Evolutionary conservation across 2,888 invertebrate genomes (phyloP).

Genomic region (Mesorhabditis spiculigera): DNA sequence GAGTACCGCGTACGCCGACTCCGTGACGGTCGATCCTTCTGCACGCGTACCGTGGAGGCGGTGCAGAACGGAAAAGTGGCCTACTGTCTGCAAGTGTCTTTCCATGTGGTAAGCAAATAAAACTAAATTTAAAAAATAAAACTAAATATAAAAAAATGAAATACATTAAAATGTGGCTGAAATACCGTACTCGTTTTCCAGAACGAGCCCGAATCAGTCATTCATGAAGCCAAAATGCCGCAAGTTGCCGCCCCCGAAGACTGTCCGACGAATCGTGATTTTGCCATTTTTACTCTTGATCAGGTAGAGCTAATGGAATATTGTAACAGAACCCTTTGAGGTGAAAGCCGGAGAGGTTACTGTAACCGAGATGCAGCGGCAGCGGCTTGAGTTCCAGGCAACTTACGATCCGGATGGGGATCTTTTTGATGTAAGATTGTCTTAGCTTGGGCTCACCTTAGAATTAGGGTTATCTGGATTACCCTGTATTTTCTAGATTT

Average conservation of each 20-base stretch:
- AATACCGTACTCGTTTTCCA: conserved; percentile 3
- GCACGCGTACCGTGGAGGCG: conserved; percentile 58
- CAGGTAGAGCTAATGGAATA: not conserved
- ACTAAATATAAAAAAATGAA: too few species aligned
- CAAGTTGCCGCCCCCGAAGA: conserved; percentile 31
- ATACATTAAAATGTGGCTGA: not conserved
- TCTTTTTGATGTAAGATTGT: conserved; percentile 23
- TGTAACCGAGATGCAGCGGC: conserved; percentile 14
- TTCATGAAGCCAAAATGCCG: conserved; percentile 37
- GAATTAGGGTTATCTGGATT: too few species aligned
- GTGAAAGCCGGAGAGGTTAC: not conserved
- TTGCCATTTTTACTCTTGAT: not conserved
- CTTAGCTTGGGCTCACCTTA: too few species aligned
- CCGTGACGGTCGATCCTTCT: conserved; percentile 59
- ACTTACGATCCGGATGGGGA: conserved; percentile 22
- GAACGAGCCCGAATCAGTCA: conserved; percentile 29
- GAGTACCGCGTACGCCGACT: conserved; percentile 60
- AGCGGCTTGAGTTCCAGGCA: conserved; percentile 23
- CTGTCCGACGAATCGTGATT: conserved; percentile 8
- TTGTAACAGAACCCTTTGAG: not conserved
- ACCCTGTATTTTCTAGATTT: too few species aligned
- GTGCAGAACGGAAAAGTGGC: conserved; percentile 60
- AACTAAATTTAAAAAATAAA: too few species aligned
- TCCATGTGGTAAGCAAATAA: conserved; percentile 36
- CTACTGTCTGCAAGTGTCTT: conserved; percentile 55